A percentile compares a stretch with the other conserved stretches of the same genome.
Evolutionary conservation across 2,797 vertebrate species (phyloP).

Genomic region (Mastacembelus armatus): DNA sequence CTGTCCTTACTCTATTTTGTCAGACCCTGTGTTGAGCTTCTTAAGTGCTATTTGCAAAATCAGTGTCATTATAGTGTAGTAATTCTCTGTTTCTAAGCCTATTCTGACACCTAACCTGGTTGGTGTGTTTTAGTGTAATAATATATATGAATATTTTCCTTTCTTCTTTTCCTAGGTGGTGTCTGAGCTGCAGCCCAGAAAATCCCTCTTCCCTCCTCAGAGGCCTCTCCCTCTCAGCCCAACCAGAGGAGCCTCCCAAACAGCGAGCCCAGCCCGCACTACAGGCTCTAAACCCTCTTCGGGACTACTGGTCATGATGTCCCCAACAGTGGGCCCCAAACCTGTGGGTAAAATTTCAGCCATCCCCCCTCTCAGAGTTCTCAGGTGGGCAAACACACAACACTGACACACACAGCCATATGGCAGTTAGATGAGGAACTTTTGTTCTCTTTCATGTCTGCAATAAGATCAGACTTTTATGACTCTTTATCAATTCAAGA

Average conservation of each 20-base stretch:
- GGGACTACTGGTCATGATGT: constrained; percentile 89
- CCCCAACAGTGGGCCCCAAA: constrained; percentile 77
- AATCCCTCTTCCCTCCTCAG: constrained; percentile 81
- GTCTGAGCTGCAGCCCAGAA: constrained; percentile 70
- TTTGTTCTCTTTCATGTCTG: not conserved
- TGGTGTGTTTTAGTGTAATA: not conserved
- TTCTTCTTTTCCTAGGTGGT: constrained; percentile 49
- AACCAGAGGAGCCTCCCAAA: constrained; percentile 79
- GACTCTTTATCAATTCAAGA: not conserved
- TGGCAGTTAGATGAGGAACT: not conserved
- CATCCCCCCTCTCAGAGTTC: constrained; percentile 74
- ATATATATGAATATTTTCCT: constrained; percentile 12
- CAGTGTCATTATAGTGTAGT: too few relatives aligned
- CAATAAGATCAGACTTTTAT: not conserved
- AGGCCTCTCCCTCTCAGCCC: constrained; percentile 89
- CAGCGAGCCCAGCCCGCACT: constrained; percentile 32
- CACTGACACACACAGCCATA: not conserved
- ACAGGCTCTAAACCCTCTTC: constrained; percentile 65
- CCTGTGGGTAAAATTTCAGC: constrained; percentile 69
- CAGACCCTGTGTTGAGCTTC: not conserved
- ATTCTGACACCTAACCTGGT: not conserved
- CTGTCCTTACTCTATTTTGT: not conserved
- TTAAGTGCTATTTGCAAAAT: not conserved
- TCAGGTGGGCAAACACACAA: constrained; percentile 80
- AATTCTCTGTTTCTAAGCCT: not conserved